These are phyloP conservation scores for Danio rerio DNA, from an alignment of 2,113 vertebrate genomes.

Conservation along the genomic window GRCz12tu NC_133192.1:54411001-54411500, in stretches of 20 bases:
- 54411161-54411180: neutral
- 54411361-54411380: conserved; percentile 43
- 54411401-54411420: neutral
- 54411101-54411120: neutral
- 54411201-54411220: neutral
- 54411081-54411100: neutral
- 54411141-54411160: conserved; percentile 18
- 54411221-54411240: neutral
- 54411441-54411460: conserved; percentile 74
- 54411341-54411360: conserved; percentile 50
- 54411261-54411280: neutral
- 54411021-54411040: conserved; percentile 55
- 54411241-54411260: neutral
- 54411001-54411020: conserved; percentile 36
- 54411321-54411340: conserved; percentile 14
- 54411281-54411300: conserved; percentile 14
- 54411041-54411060: conserved; percentile 30
- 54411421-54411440: conserved; percentile 46
- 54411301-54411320: conserved; percentile 24
- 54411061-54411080: neutral
- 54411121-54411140: conserved; percentile 32
- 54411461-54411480: conserved; percentile 74
- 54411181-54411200: conserved; percentile 7
- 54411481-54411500: conserved; percentile 70
- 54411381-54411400: conserved; percentile 14